Evolutionary conservation across 2,888 invertebrate species (phyloP).

Genomic region (Heteromyza rotundicornis): DNA sequence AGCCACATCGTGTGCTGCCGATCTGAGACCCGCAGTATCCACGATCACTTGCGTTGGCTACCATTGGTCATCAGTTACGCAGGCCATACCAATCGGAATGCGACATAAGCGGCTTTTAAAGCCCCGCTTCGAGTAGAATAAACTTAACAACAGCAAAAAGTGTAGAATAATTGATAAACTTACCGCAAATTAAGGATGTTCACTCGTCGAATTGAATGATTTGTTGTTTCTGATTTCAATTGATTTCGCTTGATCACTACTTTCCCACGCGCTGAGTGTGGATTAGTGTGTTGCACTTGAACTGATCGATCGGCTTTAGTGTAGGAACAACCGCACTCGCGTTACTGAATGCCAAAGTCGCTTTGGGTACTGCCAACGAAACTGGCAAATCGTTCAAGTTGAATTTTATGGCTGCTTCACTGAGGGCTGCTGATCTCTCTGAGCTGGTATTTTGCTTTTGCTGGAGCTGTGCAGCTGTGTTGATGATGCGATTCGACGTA

Average conservation of each 20-base stretch:
- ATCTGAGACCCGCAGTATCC: constrained; percentile 40
- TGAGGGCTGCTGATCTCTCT: constrained; percentile 20
- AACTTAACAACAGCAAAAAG: neutral
- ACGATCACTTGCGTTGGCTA: constrained; percentile 24
- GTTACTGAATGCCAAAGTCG: too few species aligned
- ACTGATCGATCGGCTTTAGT: neutral
- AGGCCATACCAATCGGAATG: constrained; percentile 27
- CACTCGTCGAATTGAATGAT: neutral
- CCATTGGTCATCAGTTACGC: constrained; percentile 29
- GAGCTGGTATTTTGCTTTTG: too few species aligned
- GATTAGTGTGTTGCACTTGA: neutral
- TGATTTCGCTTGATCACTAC: neutral
- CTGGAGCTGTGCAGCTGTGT: neutral
- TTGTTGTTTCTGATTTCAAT: neutral
- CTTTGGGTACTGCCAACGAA: too few species aligned
- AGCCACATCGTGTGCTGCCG: constrained; percentile 11
- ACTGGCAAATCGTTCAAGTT: neutral
- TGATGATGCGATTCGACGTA: constrained; percentile 21
- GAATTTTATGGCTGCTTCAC: neutral
- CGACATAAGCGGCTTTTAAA: too few species aligned
- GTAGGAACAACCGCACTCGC: too few species aligned
- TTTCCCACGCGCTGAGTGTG: constrained; percentile 1
- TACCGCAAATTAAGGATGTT: neutral
- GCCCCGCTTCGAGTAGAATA: too few species aligned
- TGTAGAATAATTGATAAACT: neutral